These are phyloP conservation scores for Pteronotus mesoamericanus DNA, from an alignment of 2,797 vertebrate genomes.

Conservation along the genomic window DNA sequence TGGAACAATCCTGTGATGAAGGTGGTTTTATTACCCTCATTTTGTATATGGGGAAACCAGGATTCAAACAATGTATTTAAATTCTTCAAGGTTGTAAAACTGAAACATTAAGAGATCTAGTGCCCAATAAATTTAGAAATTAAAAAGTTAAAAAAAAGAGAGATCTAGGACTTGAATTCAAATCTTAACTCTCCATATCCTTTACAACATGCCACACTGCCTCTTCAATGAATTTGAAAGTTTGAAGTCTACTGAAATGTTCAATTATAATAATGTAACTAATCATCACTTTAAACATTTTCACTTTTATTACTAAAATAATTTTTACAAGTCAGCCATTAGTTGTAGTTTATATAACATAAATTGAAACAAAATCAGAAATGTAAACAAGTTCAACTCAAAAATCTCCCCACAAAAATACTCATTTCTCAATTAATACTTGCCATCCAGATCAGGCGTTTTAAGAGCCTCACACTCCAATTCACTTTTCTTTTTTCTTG, in stretches of 20 bases:
- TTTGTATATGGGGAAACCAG: background rate
- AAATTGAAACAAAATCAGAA: conserved; percentile 40
- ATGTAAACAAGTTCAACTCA: conserved; percentile 14
- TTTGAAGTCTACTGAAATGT: conserved; percentile 19
- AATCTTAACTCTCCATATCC: background rate
- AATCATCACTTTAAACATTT: conserved; percentile 9
- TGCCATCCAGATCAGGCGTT: conserved; percentile 90
- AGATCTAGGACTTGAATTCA: background rate
- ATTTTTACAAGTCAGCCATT: background rate
- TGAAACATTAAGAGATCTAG: conserved; percentile 15
- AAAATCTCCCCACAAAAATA: background rate
- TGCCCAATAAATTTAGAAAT: background rate
- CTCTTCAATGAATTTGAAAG: conserved; percentile 17
- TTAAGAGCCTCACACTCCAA: conserved; percentile 87
- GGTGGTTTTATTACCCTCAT: background rate
- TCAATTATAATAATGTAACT: conserved; percentile 20
- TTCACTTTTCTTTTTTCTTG: conserved; percentile 90
- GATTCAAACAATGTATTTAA: conserved; percentile 35
- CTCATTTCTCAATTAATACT: conserved; percentile 68
- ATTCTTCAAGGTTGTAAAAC: conserved; percentile 4
- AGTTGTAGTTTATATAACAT: background rate
- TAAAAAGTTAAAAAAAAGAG: background rate
- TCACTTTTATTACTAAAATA: conserved; percentile 32
- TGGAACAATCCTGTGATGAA: conserved; percentile 5
- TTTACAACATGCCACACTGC: background rate